phyloP scores from a whole-genome alignment of 2,113 vertebrate species.

The Phyllostomus discolor region DNA sequence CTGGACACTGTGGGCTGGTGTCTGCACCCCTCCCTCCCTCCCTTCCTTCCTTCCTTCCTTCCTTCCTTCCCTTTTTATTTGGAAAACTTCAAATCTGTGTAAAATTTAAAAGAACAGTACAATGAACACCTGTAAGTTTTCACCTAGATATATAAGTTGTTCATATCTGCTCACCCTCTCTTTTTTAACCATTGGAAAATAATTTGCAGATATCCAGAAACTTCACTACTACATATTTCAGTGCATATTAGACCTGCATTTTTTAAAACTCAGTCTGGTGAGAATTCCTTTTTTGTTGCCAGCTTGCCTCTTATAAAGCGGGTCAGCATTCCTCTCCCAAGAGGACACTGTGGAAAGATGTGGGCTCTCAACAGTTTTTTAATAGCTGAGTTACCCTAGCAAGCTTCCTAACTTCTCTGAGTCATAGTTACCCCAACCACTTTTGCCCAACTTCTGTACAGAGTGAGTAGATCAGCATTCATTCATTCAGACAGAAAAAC shows the following conservation, averaged over 20 bases:
- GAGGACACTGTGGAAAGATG: accelerated
- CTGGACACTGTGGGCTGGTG: too few species aligned
- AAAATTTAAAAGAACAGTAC: background rate
- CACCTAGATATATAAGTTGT: background rate
- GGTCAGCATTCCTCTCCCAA: background rate
- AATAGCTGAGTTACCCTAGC: background rate
- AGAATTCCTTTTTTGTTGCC: background rate
- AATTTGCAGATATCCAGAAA: background rate
- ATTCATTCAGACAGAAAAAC: background rate
- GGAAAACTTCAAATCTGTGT: background rate
- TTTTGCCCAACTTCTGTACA: background rate
- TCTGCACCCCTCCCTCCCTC: too few species aligned
- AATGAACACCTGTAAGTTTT: background rate
- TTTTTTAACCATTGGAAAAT: background rate
- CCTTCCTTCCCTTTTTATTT: too few species aligned
- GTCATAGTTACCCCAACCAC: background rate
- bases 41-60: background rate
- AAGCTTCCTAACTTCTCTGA: background rate
- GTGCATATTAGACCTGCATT: background rate
- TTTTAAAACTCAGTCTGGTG: background rate
- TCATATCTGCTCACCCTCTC: background rate
- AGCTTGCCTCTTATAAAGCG: background rate
- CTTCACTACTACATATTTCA: background rate
- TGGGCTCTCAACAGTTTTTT: background rate
- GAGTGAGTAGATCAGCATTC: background rate